Evolutionary conservation across 2,888 invertebrate species (phyloP).

Genomic region (Seira musarum): DNA sequence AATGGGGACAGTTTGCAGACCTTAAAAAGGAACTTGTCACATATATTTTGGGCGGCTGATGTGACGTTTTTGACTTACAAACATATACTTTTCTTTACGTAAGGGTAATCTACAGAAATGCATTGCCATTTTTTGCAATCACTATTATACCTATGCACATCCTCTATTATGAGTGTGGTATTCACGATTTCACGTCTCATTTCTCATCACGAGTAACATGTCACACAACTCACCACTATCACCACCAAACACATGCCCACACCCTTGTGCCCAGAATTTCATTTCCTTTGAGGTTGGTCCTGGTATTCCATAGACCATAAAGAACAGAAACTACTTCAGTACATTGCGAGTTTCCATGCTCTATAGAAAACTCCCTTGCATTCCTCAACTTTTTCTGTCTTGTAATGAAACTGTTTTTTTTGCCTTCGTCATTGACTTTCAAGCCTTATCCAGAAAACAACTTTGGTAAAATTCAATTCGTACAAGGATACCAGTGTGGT

Average conservation of each 20-base stretch:
- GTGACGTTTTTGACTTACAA: too few relatives aligned
- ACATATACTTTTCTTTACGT: too few relatives aligned
- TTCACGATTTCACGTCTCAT: slow-evolving; percentile 7
- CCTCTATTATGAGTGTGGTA: not conserved
- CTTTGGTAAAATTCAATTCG: not conserved
- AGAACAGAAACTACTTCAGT: not conserved
- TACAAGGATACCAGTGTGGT: not conserved
- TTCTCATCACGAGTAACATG: not conserved
- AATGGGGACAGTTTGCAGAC: too few relatives aligned
- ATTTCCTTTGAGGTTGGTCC: slow-evolving; percentile 40
- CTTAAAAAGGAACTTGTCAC: too few relatives aligned
- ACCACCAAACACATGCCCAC: slow-evolving; percentile 3
- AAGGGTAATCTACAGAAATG: too few relatives aligned
- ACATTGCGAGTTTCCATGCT: not conserved
- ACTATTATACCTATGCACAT: not conserved
- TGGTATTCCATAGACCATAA: not conserved
- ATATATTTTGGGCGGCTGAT: too few relatives aligned
- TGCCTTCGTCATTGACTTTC: not conserved
- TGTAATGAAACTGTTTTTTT: not conserved
- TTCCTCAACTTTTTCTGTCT: not conserved
- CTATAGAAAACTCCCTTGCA: not conserved
- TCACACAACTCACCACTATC: not conserved
- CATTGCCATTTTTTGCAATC: too few relatives aligned
- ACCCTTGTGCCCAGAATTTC: not conserved
- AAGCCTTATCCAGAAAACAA: not conserved